These are phyloP conservation scores for Halcyon senegalensis DNA, from an alignment of 2,113 vertebrate species.

Conservation along the genomic window DNA sequence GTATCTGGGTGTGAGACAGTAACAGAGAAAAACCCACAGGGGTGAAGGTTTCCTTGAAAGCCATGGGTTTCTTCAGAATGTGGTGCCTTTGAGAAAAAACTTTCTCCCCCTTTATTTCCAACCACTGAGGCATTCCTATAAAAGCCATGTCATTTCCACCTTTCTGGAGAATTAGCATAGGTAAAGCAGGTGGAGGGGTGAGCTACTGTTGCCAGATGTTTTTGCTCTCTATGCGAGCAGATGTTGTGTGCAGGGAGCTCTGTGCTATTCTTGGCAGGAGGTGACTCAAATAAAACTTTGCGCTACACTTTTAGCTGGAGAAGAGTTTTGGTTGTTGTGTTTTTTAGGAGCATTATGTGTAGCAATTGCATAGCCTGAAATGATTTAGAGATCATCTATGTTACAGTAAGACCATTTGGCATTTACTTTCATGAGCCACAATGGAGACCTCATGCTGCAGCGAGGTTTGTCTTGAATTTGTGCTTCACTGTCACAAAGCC, in stretches of 20 bases:
- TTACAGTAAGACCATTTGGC: constrained; percentile 36
- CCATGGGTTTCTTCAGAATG: not conserved
- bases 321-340: not conserved
- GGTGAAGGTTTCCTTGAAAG: not conserved
- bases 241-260: constrained; percentile 39
- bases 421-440: constrained; percentile 52
- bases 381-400: constrained; percentile 54
- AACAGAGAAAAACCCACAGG: not conserved
- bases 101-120: not conserved
- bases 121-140: not conserved
- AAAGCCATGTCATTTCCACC: not conserved
- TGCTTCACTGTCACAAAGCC: constrained; percentile 37
- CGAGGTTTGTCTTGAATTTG: not conserved
- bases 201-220: constrained; percentile 52
- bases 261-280: constrained; percentile 43
- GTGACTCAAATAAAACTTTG: constrained; percentile 20
- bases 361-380: constrained; percentile 21
- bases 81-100: not conserved
- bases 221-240: constrained; percentile 46
- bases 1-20: not conserved
- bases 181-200: not conserved
- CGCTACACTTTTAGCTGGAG: not conserved
- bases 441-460: constrained; percentile 54
- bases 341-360: constrained; percentile 15
- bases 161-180: not conserved